Conservation (phyloP, 2,113 vertebrate species). For the Malurus cyaneus region DNA sequence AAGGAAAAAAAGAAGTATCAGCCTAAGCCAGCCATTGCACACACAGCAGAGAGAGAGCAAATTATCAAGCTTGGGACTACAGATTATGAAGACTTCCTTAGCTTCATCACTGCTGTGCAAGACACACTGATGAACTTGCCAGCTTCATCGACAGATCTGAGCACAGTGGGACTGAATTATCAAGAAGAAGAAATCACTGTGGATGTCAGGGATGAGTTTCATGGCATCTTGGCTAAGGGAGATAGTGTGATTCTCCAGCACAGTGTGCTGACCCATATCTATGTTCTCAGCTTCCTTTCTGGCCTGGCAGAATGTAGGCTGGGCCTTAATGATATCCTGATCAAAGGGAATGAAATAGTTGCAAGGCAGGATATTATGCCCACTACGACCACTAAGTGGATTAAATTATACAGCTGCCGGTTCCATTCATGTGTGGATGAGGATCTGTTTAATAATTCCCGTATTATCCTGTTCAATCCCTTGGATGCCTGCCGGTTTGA, state of each 20-base stretch:
- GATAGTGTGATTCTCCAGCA: constrained; percentile 79
- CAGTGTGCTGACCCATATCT: constrained; percentile 79
- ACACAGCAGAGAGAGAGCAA: constrained; percentile 81
- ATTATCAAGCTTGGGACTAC: constrained; percentile 86
- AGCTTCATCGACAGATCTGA: constrained; percentile 70
- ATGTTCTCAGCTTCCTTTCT: constrained; percentile 83
- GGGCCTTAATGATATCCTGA: constrained; percentile 84
- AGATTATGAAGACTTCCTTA: constrained; percentile 84
- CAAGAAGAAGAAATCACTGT: constrained; percentile 86
- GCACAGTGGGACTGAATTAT: constrained; percentile 77
- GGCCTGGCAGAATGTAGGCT: constrained; percentile 82
- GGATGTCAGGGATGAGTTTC: constrained; percentile 85
- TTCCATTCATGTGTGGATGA: constrained; percentile 83
- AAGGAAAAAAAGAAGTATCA: constrained; percentile 89
- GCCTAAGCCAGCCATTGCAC: constrained; percentile 81
- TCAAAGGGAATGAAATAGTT: constrained; percentile 89
- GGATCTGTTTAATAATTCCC: constrained; percentile 74
- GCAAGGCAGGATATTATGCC: constrained; percentile 89
- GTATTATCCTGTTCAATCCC: constrained; percentile 80
- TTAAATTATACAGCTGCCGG: constrained; percentile 78
- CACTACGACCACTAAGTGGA: constrained; percentile 88
- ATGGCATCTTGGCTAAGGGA: constrained; percentile 78
- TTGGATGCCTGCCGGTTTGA: constrained; percentile 83
- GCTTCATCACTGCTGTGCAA: constrained; percentile 80
- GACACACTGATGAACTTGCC: constrained; percentile 79